Evolutionary conservation across 1,140 invertebrate genomes (phyloP).

Genomic region (Drosophila yakuba): DNA sequence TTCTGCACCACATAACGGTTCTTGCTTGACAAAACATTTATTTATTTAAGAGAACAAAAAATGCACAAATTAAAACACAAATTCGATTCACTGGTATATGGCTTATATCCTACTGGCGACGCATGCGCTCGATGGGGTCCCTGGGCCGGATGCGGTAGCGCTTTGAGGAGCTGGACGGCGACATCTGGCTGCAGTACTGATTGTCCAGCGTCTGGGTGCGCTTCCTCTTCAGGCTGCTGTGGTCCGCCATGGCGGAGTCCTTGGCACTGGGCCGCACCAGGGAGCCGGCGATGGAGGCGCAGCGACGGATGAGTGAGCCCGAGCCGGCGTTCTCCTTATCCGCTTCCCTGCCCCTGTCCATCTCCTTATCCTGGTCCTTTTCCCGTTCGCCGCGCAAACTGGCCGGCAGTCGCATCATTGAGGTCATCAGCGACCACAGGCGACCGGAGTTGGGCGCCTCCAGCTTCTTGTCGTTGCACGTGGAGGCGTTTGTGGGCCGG

Average conservation of each 20-base stretch:
- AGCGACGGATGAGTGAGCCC: conserved; percentile 70
- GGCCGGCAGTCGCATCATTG: conserved; percentile 71
- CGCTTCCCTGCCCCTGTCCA: background rate
- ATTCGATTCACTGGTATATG: conserved; percentile 6
- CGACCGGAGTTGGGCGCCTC: conserved; percentile 42
- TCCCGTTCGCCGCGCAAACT: conserved; percentile 17
- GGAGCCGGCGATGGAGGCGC: conserved; percentile 78
- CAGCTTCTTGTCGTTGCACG: conserved; percentile 55
- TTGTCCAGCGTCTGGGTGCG: conserved; percentile 73
- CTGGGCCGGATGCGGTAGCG: conserved; percentile 75
- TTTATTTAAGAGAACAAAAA: background rate
- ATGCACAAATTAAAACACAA: conserved; percentile 12
- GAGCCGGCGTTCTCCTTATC: conserved; percentile 48
- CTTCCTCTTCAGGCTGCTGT: conserved; percentile 68
- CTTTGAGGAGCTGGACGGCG: conserved; percentile 65
- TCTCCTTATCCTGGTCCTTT: background rate
- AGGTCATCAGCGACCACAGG: conserved; percentile 72
- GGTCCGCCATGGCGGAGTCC: conserved; percentile 27
- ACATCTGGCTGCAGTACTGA: conserved; percentile 45
- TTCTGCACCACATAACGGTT: background rate
- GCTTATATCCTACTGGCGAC: conserved; percentile 31
- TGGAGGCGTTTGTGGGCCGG: conserved; percentile 55
- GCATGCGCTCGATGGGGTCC: conserved; percentile 77
- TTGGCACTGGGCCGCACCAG: conserved; percentile 58
- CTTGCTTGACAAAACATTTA: conserved; percentile 23